Conservation (phyloP, 2,888 invertebrate species). For the Drosophila mimetica region DNA sequence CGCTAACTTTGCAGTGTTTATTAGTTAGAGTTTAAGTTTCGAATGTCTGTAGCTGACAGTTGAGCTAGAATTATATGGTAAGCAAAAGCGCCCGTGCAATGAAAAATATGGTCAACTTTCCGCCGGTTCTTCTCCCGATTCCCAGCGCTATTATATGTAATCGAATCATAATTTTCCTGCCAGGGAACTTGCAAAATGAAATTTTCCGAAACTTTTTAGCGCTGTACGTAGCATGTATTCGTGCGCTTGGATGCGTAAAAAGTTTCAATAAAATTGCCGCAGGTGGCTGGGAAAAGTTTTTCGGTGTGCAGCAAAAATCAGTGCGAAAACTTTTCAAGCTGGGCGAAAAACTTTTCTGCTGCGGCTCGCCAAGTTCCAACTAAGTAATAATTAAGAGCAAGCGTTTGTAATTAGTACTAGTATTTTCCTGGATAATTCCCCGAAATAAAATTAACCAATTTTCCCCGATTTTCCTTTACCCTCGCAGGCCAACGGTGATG, state of each 20-base stretch:
- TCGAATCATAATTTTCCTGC: conserved; percentile 49
- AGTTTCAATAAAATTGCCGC: conserved; percentile 51
- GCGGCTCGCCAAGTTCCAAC: conserved; percentile 22
- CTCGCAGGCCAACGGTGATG: conserved; percentile 94
- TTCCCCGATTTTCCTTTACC: conserved; percentile 14
- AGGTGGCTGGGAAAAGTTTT: conserved; percentile 43
- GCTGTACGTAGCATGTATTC: conserved; percentile 1
- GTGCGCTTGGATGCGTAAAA: conserved; percentile 25
- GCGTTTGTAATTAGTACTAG: conserved; percentile 20
- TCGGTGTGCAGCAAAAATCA: conserved; percentile 35
- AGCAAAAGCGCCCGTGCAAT: neutral
- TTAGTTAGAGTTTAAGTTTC: neutral
- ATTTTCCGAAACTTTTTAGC: conserved; percentile 44
- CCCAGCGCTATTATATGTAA: conserved; percentile 54
- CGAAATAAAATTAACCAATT: conserved; percentile 25
- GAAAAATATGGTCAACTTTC: neutral
- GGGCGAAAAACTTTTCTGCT: conserved; percentile 22
- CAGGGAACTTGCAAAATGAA: conserved; percentile 51
- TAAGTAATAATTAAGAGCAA: conserved; percentile 36
- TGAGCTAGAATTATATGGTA: neutral
- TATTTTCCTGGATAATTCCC: conserved; percentile 1
- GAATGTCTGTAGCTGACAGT: neutral
- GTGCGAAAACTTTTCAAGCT: conserved; percentile 34
- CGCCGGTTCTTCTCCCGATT: conserved; percentile 1
- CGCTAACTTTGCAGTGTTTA: neutral